Conservation (phyloP, 2,113 vertebrate species). For the Anas platyrhynchos region DNA sequence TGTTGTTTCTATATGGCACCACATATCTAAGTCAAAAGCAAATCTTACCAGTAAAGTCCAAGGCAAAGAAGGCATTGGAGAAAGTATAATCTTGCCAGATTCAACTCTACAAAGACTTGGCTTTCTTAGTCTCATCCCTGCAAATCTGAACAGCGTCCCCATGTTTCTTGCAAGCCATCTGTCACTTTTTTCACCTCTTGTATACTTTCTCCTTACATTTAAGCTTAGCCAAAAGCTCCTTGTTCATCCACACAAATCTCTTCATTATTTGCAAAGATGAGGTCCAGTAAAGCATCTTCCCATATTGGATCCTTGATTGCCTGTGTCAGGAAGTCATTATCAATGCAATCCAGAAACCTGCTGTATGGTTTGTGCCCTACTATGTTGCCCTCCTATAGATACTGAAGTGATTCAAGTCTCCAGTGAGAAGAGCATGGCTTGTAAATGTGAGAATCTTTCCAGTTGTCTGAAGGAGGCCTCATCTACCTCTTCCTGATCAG, state of each 20-base stretch:
- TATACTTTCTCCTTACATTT: background rate
- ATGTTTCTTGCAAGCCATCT: background rate
- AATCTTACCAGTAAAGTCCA: background rate
- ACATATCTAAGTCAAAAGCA: background rate
- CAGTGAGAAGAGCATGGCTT: background rate
- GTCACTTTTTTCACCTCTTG: background rate
- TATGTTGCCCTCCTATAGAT: background rate
- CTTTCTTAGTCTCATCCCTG: background rate
- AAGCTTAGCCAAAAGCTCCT: background rate
- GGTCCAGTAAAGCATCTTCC: background rate
- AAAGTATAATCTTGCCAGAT: background rate
- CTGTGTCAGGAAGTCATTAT: background rate
- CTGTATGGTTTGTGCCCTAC: background rate
- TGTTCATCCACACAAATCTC: background rate
- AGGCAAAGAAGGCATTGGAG: background rate
- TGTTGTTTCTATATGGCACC: background rate
- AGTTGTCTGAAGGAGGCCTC: background rate
- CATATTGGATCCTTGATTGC: background rate
- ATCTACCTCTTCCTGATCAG: background rate
- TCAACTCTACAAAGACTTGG: background rate
- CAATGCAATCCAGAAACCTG: background rate
- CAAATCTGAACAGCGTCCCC: background rate
- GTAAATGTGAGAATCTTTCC: background rate
- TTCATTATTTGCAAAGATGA: background rate
- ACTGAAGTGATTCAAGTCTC: background rate